These are phyloP conservation scores for Ecdyonurus torrentis DNA, from an alignment of 2,888 invertebrate species.

Conservation along the genomic window DNA sequence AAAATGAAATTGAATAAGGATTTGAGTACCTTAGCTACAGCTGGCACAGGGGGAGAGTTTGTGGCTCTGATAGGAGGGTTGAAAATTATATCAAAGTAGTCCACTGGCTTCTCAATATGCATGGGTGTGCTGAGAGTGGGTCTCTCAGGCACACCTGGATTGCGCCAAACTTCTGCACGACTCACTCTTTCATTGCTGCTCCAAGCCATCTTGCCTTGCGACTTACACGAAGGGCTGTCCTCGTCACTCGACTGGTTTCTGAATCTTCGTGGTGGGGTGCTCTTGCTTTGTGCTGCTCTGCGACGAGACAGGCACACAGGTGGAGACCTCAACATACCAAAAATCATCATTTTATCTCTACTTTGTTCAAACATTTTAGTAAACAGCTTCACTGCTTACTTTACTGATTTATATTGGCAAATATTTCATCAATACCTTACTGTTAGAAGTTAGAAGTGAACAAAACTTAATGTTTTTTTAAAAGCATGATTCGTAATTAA, in stretches of 20 bases:
- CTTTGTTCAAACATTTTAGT: too few species aligned
- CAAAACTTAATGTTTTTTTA: too few species aligned
- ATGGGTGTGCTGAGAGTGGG: neutral
- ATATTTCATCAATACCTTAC: too few species aligned
- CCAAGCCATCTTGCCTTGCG: too few species aligned
- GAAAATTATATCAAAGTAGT: neutral
- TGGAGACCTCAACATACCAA: too few species aligned
- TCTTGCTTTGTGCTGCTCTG: neutral
- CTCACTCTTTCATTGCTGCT: neutral
- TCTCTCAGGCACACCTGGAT: neutral
- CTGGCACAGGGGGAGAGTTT: neutral
- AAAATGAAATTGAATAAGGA: too few species aligned
- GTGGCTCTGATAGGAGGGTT: neutral
- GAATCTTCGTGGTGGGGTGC: neutral
- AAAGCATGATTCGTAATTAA: too few species aligned
- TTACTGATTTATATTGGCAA: too few species aligned
- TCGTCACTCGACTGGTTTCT: neutral
- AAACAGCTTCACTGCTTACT: too few species aligned
- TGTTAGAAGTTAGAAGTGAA: too few species aligned
- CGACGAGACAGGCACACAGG: neutral
- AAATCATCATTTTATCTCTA: too few species aligned
- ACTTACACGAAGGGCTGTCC: neutral
- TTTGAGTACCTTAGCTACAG: neutral
- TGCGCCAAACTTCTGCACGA: neutral
- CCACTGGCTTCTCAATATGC: neutral